Evolutionary conservation across 2,888 invertebrate species (phyloP).

Genomic region (Plagiodera versicolora): DNA sequence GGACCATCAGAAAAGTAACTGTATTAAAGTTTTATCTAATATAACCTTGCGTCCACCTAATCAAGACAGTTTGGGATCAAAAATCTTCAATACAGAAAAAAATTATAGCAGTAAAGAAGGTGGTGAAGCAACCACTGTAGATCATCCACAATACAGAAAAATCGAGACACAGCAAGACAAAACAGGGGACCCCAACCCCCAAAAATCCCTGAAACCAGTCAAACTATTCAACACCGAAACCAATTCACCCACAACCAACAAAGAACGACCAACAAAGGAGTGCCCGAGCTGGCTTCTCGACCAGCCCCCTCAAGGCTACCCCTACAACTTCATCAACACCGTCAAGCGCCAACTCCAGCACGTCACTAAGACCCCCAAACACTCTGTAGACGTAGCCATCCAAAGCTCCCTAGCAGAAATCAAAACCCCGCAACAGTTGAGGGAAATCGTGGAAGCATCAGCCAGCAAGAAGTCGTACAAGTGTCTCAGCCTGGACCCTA

Average conservation of each 20-base stretch:
- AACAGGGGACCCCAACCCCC: too few species aligned
- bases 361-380: conserved; percentile 39
- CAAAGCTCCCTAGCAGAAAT: conserved; percentile 35
- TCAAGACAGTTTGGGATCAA: not conserved
- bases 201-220: conserved; percentile 7
- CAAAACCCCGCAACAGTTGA: conserved; percentile 17
- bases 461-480: conserved; percentile 34
- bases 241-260: too few species aligned
- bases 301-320: conserved; percentile 50
- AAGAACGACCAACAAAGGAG: conserved; percentile 17
- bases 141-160: too few species aligned
- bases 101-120: too few species aligned
- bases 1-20: not conserved
- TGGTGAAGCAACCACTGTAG: too few species aligned
- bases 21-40: not conserved
- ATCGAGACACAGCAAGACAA: too few species aligned
- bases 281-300: conserved; percentile 35
- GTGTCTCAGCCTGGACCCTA: conserved; percentile 43
- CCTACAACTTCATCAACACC: conserved; percentile 64
- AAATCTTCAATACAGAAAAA: not conserved
- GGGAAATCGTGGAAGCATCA: conserved; percentile 21
- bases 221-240: too few species aligned
- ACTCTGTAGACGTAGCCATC: conserved; percentile 38
- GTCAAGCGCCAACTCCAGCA: conserved; percentile 60
- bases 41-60: not conserved